Evolutionary conservation across 2,113 vertebrate species (phyloP).

Genomic region (Antennarius striatus): DNA sequence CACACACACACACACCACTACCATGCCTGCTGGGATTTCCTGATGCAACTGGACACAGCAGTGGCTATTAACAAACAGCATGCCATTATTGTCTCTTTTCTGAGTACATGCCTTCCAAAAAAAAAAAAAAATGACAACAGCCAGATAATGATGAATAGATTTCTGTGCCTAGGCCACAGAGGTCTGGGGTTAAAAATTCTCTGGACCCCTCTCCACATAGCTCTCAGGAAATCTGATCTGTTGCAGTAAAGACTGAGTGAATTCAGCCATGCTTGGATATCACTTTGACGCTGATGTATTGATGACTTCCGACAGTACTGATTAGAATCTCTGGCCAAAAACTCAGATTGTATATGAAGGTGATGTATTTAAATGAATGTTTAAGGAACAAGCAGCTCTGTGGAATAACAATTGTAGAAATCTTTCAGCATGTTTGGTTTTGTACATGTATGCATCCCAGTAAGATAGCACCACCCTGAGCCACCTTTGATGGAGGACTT

Average conservation of each 20-base stretch:
- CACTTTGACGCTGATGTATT: slow-evolving; percentile 51
- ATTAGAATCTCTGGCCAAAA: slow-evolving; percentile 40
- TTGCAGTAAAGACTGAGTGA: slow-evolving; percentile 56
- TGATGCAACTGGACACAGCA: slow-evolving; percentile 58
- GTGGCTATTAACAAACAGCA: slow-evolving; percentile 74
- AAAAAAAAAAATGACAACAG: slow-evolving; percentile 53
- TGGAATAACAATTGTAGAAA: slow-evolving; percentile 15
- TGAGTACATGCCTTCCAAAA: slow-evolving; percentile 38
- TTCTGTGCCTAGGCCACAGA: slow-evolving; percentile 41
- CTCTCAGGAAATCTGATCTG: slow-evolving; percentile 63
- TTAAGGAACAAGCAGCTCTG: slow-evolving; percentile 8
- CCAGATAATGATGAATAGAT: slow-evolving; percentile 67
- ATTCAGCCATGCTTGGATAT: slow-evolving; percentile 66
- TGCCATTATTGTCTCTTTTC: slow-evolving; percentile 63
- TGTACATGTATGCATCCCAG: slow-evolving; percentile 9
- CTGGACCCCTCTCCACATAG: slow-evolving; percentile 32
- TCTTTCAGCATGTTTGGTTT: slow-evolving; percentile 28
- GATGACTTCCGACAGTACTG: slow-evolving; percentile 59
- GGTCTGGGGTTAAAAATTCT: slow-evolving; percentile 63
- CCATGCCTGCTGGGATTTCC: slow-evolving; percentile 68
- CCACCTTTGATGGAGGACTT: slow-evolving; percentile 48
- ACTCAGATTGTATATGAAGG: slow-evolving; percentile 38
- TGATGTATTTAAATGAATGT: slow-evolving; percentile 13
- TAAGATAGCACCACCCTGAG: slow-evolving; percentile 22
- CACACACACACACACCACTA: slow-evolving; percentile 23